Evolutionary conservation across 2,113 vertebrate species (phyloP).

Genomic region (Trinectes maculatus): DNA sequence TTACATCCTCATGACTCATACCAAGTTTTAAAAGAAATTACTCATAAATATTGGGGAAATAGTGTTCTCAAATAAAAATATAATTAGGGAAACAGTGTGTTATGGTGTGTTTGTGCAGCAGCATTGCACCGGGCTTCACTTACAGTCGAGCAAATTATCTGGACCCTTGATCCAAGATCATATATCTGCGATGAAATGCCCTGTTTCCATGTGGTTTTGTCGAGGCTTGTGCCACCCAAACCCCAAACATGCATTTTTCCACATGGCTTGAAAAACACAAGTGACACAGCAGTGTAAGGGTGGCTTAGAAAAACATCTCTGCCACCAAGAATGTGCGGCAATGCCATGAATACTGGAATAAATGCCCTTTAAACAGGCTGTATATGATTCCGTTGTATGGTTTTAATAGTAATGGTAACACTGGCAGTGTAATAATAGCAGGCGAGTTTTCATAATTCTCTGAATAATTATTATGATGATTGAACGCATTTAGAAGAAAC

Average conservation of each 20-base stretch:
- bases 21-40: constrained; percentile 36
- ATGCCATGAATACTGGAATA: constrained; percentile 55
- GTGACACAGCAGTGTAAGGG: constrained; percentile 58
- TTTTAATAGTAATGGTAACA: constrained; percentile 28
- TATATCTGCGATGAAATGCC: constrained; percentile 68
- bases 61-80: constrained; percentile 42
- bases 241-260: constrained; percentile 70
- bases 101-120: constrained; percentile 39
- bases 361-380: constrained; percentile 36
- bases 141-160: constrained; percentile 59
- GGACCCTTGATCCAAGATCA: constrained; percentile 54
- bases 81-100: constrained; percentile 44
- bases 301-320: constrained; percentile 49
- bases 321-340: constrained; percentile 52
- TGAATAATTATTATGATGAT: constrained; percentile 29
- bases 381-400: constrained; percentile 33
- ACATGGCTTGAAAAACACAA: constrained; percentile 65
- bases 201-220: constrained; percentile 73
- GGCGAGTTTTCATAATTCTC: neutral
- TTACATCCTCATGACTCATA: constrained; percentile 41
- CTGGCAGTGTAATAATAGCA: constrained; percentile 10
- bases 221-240: constrained; percentile 71
- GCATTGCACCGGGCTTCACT: constrained; percentile 44
- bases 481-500: constrained; percentile 10
- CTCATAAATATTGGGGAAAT: constrained; percentile 53